Evolutionary conservation across 2,113 vertebrate species (phyloP).

Genomic region (Gorilla gorilla): DNA sequence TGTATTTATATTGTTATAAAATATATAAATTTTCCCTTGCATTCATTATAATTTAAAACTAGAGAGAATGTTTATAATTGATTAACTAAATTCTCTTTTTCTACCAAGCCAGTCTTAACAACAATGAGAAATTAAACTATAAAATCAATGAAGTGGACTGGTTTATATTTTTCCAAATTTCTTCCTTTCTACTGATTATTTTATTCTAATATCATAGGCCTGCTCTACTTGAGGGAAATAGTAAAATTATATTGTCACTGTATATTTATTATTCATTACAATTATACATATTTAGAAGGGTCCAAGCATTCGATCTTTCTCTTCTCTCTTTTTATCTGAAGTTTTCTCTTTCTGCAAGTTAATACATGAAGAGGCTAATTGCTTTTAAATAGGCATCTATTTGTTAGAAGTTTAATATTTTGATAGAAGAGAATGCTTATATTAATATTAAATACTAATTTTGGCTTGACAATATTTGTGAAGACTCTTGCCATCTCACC

Average conservation of each 20-base stretch:
- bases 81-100: background rate
- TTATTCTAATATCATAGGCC: background rate
- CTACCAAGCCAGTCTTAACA: background rate
- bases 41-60: constrained; percentile 14
- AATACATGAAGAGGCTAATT: background rate
- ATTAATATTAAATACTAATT: background rate
- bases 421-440: background rate
- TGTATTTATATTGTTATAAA: background rate
- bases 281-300: background rate
- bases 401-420: constrained; percentile 2
- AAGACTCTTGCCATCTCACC: background rate
- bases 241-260: background rate
- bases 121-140: background rate
- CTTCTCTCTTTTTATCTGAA: background rate
- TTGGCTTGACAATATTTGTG: background rate
- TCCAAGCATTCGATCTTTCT: background rate
- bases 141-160: background rate
- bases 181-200: background rate
- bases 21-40: background rate
- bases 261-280: background rate
- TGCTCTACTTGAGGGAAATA: background rate
- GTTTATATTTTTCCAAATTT: background rate
- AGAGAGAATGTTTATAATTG: background rate
- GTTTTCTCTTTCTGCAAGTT: background rate
- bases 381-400: background rate